Evolutionary conservation across 2,797 vertebrate genomes (phyloP).

Genomic region (Prunella strophiata): DNA sequence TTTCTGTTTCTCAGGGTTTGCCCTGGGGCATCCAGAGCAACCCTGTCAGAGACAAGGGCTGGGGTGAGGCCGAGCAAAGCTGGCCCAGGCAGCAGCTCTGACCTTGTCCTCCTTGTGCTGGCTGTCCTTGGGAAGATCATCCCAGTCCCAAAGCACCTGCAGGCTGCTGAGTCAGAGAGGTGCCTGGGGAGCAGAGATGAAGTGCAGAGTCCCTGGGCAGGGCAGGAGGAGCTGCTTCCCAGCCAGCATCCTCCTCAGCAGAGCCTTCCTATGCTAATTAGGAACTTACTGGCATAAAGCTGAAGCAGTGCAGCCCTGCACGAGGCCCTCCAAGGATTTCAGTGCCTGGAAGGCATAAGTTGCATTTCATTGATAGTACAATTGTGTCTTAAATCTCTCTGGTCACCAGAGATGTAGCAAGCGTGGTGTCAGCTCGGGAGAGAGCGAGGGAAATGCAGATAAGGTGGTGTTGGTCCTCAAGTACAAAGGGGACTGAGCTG

Average conservation of each 20-base stretch:
- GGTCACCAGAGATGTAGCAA: neutral
- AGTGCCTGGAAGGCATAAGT: constrained; percentile 47
- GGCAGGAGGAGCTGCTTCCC: neutral
- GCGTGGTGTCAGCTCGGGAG: neutral
- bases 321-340: neutral
- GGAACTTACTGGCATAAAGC: neutral
- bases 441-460: neutral
- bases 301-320: neutral
- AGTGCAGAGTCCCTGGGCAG: neutral
- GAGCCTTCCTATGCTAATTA: neutral
- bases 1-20: neutral
- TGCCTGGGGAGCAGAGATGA: neutral
- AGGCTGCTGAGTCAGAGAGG: neutral
- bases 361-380: constrained; percentile 49
- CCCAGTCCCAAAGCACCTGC: neutral
- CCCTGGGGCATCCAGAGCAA: neutral
- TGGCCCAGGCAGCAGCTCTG: neutral
- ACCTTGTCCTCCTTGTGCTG: neutral
- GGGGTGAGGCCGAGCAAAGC: neutral
- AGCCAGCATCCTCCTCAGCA: neutral
- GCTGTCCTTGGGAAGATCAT: neutral
- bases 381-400: constrained; percentile 20
- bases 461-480: neutral
- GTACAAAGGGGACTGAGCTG: neutral
- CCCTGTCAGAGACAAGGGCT: neutral